Percentiles rank a stretch among this genome's conserved stretches.
Conservation (phyloP, 2,797 vertebrate species). For the Rhinatrema bivittatum region DNA sequence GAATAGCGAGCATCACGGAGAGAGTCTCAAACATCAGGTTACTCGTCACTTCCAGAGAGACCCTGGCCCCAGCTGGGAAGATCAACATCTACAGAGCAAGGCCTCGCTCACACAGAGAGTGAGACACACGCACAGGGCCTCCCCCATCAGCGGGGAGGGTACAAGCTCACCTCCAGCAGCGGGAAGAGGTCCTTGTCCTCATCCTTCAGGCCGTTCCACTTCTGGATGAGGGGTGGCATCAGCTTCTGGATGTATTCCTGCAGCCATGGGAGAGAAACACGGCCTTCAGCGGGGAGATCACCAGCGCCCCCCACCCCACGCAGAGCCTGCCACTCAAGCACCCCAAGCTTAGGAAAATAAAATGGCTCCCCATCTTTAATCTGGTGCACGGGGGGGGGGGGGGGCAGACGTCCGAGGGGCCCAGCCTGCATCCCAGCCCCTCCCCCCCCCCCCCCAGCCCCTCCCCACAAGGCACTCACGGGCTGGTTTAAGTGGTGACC, state of each 20-base stretch:
- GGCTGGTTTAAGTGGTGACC: constrained; percentile 92
- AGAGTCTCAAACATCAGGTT: constrained; percentile 1
- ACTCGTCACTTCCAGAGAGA: background rate
- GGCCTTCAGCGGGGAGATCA: no score
- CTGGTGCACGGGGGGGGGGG: background rate
- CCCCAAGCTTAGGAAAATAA: no score
- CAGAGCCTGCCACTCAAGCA: background rate
- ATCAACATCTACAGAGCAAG: no score
- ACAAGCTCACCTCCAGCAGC: constrained; percentile 69
- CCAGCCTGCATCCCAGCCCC: background rate
- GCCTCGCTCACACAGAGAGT: no score
- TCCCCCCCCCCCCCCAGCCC: background rate
- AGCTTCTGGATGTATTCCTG: constrained; percentile 93
- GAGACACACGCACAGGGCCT: no score
- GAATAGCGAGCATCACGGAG: background rate
- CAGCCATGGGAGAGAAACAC: background rate
- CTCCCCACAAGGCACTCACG: constrained; percentile 34
- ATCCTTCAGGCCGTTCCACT: constrained; percentile 93
- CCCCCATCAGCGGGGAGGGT: rapidly evolving
- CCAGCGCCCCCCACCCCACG: no score
- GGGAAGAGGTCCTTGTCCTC: constrained; percentile 95
- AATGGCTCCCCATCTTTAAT: no score
- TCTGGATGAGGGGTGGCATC: constrained; percentile 91
- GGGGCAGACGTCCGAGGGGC: background rate
- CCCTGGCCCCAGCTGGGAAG: background rate